A percentile compares a stretch with the other conserved stretches of the same genome.
phyloP scores from a whole-genome alignment of 2,113 vertebrate species.

The Electrona antarctica region DNA sequence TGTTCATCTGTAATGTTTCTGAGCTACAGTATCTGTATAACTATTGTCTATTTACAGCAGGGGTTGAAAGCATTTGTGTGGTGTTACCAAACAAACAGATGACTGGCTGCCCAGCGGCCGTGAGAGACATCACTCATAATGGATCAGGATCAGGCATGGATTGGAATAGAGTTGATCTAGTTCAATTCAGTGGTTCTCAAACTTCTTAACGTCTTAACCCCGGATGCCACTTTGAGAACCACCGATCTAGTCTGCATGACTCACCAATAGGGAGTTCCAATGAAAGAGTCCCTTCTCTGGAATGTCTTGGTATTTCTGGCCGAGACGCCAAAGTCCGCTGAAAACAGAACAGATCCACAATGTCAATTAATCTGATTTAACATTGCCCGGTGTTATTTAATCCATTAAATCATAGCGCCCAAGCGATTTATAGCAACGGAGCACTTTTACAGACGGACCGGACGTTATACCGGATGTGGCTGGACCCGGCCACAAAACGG shows the following conservation, averaged over 20 bases:
- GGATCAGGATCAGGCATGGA: not conserved
- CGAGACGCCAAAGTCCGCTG: conserved; percentile 99
- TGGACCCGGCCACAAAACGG: too few relatives aligned
- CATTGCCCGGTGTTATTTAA: too few relatives aligned
- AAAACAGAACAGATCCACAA: conserved; percentile 67
- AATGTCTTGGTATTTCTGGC: conserved; percentile 98
- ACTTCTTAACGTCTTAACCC: too few relatives aligned
- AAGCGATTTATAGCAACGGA: too few relatives aligned
- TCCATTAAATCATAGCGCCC: too few relatives aligned
- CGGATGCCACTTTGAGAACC: too few relatives aligned
- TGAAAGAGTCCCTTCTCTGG: conserved; percentile 98
- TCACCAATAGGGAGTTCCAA: conserved; percentile 99
- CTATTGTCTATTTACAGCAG: not conserved
- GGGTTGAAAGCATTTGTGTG: not conserved
- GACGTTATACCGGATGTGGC: too few relatives aligned
- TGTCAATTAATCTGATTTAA: conserved; percentile 30
- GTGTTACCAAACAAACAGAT: conserved; percentile 1
- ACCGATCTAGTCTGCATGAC: conserved; percentile 64
- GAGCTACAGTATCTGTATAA: too few relatives aligned
- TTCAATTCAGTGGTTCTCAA: too few relatives aligned
- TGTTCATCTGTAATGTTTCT: not conserved
- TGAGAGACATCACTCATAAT: conserved; percentile 3
- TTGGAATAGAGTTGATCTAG: not conserved
- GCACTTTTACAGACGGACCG: too few relatives aligned
- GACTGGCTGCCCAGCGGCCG: not conserved